A percentile compares a stretch with the other conserved stretches of the same genome.
Evolutionary conservation across 2,113 vertebrate genomes (phyloP).

Genomic region (Heliornis fulica): DNA sequence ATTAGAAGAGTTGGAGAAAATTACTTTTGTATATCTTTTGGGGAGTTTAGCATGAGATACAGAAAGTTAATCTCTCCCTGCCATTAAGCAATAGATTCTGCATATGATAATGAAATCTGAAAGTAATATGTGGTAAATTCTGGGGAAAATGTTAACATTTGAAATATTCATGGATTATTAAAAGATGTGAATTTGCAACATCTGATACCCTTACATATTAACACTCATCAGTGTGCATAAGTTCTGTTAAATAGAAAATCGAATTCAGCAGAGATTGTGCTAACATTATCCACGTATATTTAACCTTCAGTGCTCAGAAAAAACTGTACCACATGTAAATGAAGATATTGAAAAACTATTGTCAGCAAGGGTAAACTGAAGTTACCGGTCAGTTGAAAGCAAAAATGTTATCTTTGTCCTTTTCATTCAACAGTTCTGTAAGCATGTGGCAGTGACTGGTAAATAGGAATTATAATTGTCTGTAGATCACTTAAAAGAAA

Average conservation of each 20-base stretch:
- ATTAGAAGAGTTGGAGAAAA: not conserved
- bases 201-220: conserved; percentile 8
- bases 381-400: not conserved
- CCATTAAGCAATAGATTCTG: not conserved
- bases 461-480: not conserved
- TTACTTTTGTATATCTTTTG: not conserved
- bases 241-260: conserved; percentile 12
- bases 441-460: not conserved
- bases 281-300: not conserved
- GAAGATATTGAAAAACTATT: not conserved
- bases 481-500: not conserved
- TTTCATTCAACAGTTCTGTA: not conserved
- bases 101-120: not conserved
- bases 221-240: not conserved
- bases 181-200: conserved; percentile 8
- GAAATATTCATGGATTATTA: conserved; percentile 7
- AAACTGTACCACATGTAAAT: not conserved
- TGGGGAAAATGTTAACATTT: not conserved
- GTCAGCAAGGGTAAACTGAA: not conserved
- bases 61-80: not conserved
- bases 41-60: not conserved
- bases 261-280: not conserved
- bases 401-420: not conserved
- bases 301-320: not conserved
- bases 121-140: not conserved